Base-by-base conservation (phyloP, 2,888 invertebrate species). In the Quadriops clusia region DNA sequence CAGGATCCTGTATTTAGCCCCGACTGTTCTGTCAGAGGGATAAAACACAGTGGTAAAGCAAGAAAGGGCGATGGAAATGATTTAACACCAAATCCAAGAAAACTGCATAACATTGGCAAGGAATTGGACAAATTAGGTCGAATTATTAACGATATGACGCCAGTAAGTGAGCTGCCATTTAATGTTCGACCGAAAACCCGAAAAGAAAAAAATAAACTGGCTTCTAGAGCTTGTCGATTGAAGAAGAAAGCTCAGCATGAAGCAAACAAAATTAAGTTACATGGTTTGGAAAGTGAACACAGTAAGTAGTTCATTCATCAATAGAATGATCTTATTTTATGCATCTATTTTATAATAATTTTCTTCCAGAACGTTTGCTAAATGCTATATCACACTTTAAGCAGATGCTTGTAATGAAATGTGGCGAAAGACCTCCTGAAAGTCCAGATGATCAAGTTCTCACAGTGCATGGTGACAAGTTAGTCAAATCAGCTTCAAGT, bases 191-290 rank as follows among this genome's bases (percentile, higher is more conserved):
- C 89, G 7, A 89, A 86, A 56, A 87, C 90, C n/a, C 73, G 94
- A 32, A 94, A 94, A 60, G 95, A 97, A 60, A 95, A 97, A 58
- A 97, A 97, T 59, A 95, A 95, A 63, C 67, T 95, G 32, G 95
- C 97, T 6, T 95, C 95, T 0, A 76, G 95, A 38, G 95, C 94
- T 17, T 97, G 95, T 58, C 75, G 95, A 17, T 68, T 97, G 51
- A 97, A 97, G 72, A 97, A 97, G 63, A 97, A 95, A 64, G 97
- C 97, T 3, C 95, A 95, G 56, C 95, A 97, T 58, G 97, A 97
- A 63, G 95, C 97, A 2, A 95, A 95, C 57, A 97, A 97, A 64
- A 77, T 97, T 32, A 95, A 95, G 65, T 65, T 95, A 3, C 85
- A 76, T 55, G 95, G 95, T 18, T 68, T 97, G 45, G 90, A 94